A percentile compares a stretch with the other conserved stretches of the same genome.
phyloP scores from a whole-genome alignment of 2,113 vertebrate species.

The Crocuta crocuta region DNA sequence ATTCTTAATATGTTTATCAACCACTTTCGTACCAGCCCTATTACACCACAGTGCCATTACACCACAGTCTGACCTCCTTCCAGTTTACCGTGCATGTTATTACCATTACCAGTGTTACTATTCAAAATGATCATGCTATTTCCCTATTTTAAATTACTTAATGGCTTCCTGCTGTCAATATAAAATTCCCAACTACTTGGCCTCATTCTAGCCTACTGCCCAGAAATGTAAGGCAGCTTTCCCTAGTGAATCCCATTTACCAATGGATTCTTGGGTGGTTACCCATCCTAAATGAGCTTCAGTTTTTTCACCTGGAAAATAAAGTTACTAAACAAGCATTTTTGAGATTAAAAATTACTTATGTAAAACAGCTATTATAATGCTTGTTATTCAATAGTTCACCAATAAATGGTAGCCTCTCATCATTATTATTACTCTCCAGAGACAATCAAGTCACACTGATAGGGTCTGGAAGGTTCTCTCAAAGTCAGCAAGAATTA shows the following conservation, averaged over 20 bases:
- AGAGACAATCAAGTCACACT: not conserved
- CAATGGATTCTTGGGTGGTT: not conserved
- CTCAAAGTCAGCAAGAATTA: not conserved
- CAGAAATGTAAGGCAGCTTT: not conserved
- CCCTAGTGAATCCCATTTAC: not conserved
- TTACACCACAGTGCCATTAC: not conserved
- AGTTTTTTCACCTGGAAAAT: constrained; percentile 24
- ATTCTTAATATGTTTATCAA: not conserved
- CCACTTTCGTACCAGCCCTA: not conserved
- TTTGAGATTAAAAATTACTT: constrained; percentile 17
- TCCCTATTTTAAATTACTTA: not conserved
- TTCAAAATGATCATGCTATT: constrained; percentile 2
- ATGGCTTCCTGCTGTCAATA: not conserved
- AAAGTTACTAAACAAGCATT: not conserved
- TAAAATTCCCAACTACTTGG: not conserved
- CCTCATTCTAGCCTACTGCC: not conserved
- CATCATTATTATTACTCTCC: not conserved
- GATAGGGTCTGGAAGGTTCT: not conserved
- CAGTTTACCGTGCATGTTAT: not conserved
- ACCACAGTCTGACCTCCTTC: not conserved
- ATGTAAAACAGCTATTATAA: not conserved
- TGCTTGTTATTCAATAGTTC: not conserved
- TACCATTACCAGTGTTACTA: not conserved
- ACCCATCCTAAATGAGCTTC: not conserved
- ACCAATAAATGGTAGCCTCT: not conserved